Percentiles rank a stretch among this genome's conserved stretches.
Evolutionary conservation across 2,797 vertebrate genomes (phyloP).

Genomic region (Rhabdophis nuchalis): DNA sequence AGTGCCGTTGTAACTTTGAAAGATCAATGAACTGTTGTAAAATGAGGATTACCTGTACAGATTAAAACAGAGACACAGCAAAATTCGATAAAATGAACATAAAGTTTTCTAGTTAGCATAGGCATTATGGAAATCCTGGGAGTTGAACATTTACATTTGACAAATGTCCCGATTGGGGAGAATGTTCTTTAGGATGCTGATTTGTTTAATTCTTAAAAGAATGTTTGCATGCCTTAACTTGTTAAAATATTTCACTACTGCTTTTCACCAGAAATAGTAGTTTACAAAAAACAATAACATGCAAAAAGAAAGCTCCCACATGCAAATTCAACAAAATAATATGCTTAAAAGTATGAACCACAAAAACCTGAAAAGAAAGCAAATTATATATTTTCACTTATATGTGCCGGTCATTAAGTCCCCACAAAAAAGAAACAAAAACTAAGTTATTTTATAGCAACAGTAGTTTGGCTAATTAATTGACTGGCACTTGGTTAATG

Average conservation of each 20-base stretch:
- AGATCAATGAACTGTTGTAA: background rate
- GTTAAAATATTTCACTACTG: background rate
- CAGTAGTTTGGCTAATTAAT: background rate
- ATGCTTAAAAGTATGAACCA: background rate
- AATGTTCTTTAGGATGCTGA: background rate
- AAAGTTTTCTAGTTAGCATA: background rate
- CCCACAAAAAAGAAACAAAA: background rate
- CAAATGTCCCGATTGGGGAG: background rate
- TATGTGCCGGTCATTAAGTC: background rate
- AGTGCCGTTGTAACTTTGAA: background rate
- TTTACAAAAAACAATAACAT: background rate
- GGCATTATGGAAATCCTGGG: background rate
- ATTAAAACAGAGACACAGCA: background rate
- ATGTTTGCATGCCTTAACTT: background rate
- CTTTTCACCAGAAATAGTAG: background rate
- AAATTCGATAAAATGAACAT: background rate
- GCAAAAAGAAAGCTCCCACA: background rate
- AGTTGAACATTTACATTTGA: background rate
- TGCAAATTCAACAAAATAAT: background rate
- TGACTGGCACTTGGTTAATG: background rate
- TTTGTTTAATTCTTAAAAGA: background rate
- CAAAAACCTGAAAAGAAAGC: background rate
- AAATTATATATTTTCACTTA: background rate
- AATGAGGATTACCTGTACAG: background rate
- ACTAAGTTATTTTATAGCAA: background rate